A percentile compares a stretch with the other conserved stretches of the same genome.
Conservation (phyloP, 1,140 invertebrate species). For the Pogonognathellus flavescens region DNA sequence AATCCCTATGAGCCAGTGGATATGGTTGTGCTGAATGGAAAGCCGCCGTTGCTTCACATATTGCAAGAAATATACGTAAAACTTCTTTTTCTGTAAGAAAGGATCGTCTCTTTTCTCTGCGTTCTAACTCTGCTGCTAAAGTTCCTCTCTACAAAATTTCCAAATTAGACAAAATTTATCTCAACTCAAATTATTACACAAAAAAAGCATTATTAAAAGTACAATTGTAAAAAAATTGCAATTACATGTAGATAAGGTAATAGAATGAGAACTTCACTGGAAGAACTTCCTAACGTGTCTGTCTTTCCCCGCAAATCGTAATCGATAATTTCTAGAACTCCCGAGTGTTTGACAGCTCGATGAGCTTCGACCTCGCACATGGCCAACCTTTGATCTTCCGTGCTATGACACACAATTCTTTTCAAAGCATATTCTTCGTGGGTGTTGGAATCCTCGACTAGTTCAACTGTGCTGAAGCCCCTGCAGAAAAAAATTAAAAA, state of each 20-base stretch:
- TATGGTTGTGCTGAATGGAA: conserved; percentile 82
- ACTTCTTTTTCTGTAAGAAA: conserved; percentile 78
- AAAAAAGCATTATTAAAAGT: not conserved
- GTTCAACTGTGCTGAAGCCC: conserved; percentile 86
- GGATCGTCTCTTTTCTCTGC: conserved; percentile 74
- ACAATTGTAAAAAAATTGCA: not conserved
- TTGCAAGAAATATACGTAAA: conserved; percentile 79
- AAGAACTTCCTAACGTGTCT: conserved; percentile 79
- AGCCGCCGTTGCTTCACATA: conserved; percentile 82
- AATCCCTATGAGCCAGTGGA: conserved; percentile 84
- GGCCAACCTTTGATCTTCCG: conserved; percentile 83
- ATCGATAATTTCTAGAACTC: conserved; percentile 84
- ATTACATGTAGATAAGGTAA: conserved; percentile 83
- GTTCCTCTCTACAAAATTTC: conserved; percentile 77
- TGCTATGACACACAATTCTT: conserved; percentile 83
- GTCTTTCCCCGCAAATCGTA: conserved; percentile 76
- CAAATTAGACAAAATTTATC: not conserved
- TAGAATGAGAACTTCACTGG: conserved; percentile 82
- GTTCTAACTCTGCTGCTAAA: conserved; percentile 79
- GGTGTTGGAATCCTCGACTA: conserved; percentile 81
- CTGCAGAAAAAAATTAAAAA: conserved; percentile 73
- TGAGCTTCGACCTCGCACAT: conserved; percentile 83
- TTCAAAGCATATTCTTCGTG: conserved; percentile 84
- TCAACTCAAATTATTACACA: not conserved
- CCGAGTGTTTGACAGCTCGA: conserved; percentile 79